A percentile compares a stretch with the other conserved stretches of the same genome.
Evolutionary conservation across 2,888 invertebrate species (phyloP).

Genomic region (Linnaemya tessellans): DNA sequence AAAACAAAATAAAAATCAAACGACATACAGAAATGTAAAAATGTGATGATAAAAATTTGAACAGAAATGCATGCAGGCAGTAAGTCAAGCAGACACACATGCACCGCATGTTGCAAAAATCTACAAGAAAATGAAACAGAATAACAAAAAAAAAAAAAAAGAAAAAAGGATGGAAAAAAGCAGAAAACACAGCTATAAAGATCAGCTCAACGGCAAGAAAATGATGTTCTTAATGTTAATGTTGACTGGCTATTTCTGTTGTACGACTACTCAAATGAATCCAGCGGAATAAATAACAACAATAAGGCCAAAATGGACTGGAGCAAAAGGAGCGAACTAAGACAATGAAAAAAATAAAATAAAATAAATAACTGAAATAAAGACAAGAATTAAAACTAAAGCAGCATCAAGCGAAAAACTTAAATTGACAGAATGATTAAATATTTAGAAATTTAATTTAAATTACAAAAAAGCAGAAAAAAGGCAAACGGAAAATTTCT

Average conservation of each 20-base stretch:
- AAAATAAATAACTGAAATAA: constrained; percentile 4
- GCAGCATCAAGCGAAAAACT: constrained; percentile 55
- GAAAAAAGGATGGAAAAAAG: background rate
- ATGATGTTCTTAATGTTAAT: constrained; percentile 67
- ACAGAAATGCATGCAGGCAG: constrained; percentile 74
- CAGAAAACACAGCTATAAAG: constrained; percentile 22
- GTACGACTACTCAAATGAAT: constrained; percentile 58
- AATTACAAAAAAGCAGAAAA: constrained; percentile 39
- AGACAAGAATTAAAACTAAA: constrained; percentile 53
- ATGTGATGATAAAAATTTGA: constrained; percentile 73
- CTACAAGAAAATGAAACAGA: constrained; percentile 33
- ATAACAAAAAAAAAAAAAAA: background rate
- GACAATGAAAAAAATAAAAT: background rate
- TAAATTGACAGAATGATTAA: constrained; percentile 69
- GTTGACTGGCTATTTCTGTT: constrained; percentile 60
- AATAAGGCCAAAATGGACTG: constrained; percentile 50
- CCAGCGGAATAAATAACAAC: constrained; percentile 47
- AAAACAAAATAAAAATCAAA: constrained; percentile 16
- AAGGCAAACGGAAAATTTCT: background rate
- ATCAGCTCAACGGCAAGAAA: constrained; percentile 44
- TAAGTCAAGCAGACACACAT: constrained; percentile 71
- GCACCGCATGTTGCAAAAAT: constrained; percentile 63
- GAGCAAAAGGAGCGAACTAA: constrained; percentile 27
- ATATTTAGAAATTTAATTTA: constrained; percentile 68
- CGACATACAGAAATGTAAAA: constrained; percentile 68